Percentiles rank a stretch among this genome's conserved stretches.
These are phyloP conservation scores for Stratiolaelaps scimitus DNA, from an alignment of 1,140 invertebrate species.

Conservation along the genomic window DNA sequence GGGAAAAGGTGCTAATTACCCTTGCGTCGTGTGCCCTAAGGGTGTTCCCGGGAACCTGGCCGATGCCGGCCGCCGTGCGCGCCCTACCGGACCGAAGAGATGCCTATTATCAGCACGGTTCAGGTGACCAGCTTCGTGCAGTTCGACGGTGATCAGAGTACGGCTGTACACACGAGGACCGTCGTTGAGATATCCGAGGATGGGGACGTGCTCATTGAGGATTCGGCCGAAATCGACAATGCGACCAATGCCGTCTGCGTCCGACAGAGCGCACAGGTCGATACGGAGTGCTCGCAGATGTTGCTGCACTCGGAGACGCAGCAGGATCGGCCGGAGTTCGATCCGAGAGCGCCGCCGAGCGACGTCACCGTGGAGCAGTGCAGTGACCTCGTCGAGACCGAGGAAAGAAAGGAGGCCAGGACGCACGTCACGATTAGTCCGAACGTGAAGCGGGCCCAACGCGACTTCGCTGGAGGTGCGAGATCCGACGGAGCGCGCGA, in stretches of 20 bases:
- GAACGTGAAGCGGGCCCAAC: neutral
- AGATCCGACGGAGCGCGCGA: too few relatives aligned
- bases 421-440: conserved; percentile 19
- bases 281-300: conserved; percentile 24
- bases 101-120: conserved; percentile 17
- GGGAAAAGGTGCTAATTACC: too few relatives aligned
- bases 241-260: conserved; percentile 9
- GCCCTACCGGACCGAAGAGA: too few relatives aligned
- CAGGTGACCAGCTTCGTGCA: conserved; percentile 22
- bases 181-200: conserved; percentile 20
- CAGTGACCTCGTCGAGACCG: conserved; percentile 3
- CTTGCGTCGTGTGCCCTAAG: too few relatives aligned
- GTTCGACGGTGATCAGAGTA: conserved; percentile 7
- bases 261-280: conserved; percentile 18
- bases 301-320: conserved; percentile 13
- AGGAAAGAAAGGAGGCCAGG: conserved; percentile 3
- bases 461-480: too few relatives aligned
- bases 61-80: too few relatives aligned
- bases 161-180: conserved; percentile 13
- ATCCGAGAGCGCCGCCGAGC: conserved; percentile 8
- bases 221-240: conserved; percentile 21
- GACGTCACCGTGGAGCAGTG: conserved; percentile 18
- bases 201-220: conserved; percentile 12
- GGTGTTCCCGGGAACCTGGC: too few relatives aligned
- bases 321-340: conserved; percentile 12